Evolutionary conservation across 2,797 vertebrate species (phyloP), one percentile per base, ranked within the genome.

Genomic region (Tenualosa thibaudeaui): DNA sequence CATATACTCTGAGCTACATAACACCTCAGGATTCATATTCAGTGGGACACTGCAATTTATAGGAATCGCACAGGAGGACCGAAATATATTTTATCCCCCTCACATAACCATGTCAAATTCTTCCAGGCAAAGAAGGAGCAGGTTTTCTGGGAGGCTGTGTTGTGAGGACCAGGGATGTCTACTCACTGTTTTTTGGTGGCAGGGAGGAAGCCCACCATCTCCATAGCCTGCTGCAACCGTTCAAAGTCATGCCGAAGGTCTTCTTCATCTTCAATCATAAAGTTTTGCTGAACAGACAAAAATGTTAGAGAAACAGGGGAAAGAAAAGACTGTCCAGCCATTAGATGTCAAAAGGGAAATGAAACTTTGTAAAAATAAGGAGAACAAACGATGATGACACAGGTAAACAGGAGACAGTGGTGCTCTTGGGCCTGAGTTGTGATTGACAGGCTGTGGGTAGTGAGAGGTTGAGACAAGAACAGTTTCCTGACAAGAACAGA

Each of bases 201-300:
- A 0, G 97, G 94, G 83, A 99, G 97, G 91, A 99, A 99, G 90
- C 98, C 98, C 89, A 99, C 98, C 98, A 99, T 99, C 93, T 99
- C 98, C 98, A 99, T 99, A 51, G 98, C 98, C 93, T 99, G 98
- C 92, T 99, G 98, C 78, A 99, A 93, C n/a, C 98, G 94, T 89
- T 99, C 97, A 0, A 99, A 99, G 86, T 99, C 98, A 62, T 99
- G 98, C 19, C 93, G 95, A 51, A 99, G 94, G 91, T 99, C 98
- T 86, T 99, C 98, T 56, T 96, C 97, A 83, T 99, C 98, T 94
- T 99, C 98, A 2, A 99, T 98, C 93, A 97, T 97, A 95, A 99
- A 99, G 95, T 99, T 97, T 95, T 97, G 95, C 98, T 99, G 87
- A 0, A 89, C 90, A 46, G 87, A 0, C 17, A 51, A 86, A 22